phyloP scores from a whole-genome alignment of 2,797 vertebrate genomes.

The Microctenopoma lineatum region DNA sequence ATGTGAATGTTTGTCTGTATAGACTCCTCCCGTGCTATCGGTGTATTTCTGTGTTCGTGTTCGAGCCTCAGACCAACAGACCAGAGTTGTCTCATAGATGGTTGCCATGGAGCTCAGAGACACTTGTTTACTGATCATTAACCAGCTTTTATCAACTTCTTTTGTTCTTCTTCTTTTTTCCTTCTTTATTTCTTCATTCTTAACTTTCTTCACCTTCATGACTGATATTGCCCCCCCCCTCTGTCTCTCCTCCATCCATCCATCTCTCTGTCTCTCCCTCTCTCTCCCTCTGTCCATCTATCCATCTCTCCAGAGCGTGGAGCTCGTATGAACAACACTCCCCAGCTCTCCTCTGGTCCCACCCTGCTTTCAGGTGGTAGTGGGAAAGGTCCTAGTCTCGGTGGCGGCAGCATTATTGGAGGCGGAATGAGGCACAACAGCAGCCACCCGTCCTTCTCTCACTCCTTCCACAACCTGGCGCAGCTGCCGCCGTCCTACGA shows the following conservation, averaged over 20 bases:
- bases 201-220: neutral
- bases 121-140: conserved; percentile 61
- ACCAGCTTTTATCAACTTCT: conserved; percentile 37
- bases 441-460: conserved; percentile 89
- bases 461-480: conserved; percentile 93
- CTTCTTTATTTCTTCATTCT: neutral
- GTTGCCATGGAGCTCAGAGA: conserved; percentile 69
- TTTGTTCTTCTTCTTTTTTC: neutral
- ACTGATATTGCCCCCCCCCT: neutral
- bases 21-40: conserved; percentile 15
- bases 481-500: conserved; percentile 92
- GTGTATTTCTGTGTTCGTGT: conserved; percentile 62
- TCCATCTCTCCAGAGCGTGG: conserved; percentile 72
- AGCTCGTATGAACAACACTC: conserved; percentile 81
- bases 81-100: conserved; percentile 64
- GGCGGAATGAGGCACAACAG: conserved; percentile 73
- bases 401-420: conserved; percentile 43
- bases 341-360: conserved; percentile 81
- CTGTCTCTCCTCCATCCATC: neutral
- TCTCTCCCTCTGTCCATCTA: neutral
- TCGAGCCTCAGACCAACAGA: conserved; percentile 40
- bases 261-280: neutral
- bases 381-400: conserved; percentile 62
- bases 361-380: conserved; percentile 80
- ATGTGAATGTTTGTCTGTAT: conserved; percentile 52